Percentiles rank a stretch among this genome's conserved stretches.
These are phyloP conservation scores for Alosa sapidissima DNA, from an alignment of 2,797 vertebrate species.

Conservation along the genomic window DNA sequence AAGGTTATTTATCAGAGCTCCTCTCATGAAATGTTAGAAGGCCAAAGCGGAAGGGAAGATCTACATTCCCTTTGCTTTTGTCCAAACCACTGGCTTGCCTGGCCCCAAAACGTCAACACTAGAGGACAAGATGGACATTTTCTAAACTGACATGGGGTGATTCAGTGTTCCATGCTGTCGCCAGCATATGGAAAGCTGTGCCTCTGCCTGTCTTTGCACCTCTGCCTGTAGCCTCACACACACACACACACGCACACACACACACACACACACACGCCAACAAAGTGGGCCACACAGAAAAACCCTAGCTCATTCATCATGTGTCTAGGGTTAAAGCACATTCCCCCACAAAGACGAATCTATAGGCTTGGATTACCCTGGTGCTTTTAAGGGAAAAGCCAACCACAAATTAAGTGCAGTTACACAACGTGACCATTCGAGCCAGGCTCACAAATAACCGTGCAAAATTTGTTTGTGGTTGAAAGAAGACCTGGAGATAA, in stretches of 20 bases:
- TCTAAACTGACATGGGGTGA: slow-evolving; percentile 52
- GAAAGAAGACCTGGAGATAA: slow-evolving; percentile 38
- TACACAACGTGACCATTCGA: slow-evolving; percentile 48
- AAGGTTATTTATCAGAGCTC: slow-evolving; percentile 57
- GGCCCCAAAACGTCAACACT: slow-evolving; percentile 43
- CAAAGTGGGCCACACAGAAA: slow-evolving; percentile 55
- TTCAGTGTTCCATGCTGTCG: slow-evolving; percentile 59
- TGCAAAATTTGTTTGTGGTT: slow-evolving; percentile 53
- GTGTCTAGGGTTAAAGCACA: slow-evolving; percentile 58
- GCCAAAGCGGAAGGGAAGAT: slow-evolving; percentile 61
- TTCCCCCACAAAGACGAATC: slow-evolving; percentile 53
- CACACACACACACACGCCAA: slow-evolving; percentile 38
- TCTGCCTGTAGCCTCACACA: neutral
- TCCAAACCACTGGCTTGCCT: slow-evolving; percentile 63
- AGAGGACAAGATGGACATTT: slow-evolving; percentile 57
- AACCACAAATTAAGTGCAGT: slow-evolving; percentile 56
- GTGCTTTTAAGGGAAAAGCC: slow-evolving; percentile 59
- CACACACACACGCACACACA: neutral
- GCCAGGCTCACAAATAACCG: slow-evolving; percentile 44
- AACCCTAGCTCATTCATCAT: slow-evolving; percentile 70
- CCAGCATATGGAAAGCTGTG: slow-evolving; percentile 67
- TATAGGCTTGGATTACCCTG: slow-evolving; percentile 50
- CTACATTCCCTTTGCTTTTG: slow-evolving; percentile 52
- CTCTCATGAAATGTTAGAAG: slow-evolving; percentile 64
- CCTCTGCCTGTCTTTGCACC: slow-evolving; percentile 51